Conservation (phyloP, 2,797 vertebrate species). For the Leptatherina wallacei region DNA sequence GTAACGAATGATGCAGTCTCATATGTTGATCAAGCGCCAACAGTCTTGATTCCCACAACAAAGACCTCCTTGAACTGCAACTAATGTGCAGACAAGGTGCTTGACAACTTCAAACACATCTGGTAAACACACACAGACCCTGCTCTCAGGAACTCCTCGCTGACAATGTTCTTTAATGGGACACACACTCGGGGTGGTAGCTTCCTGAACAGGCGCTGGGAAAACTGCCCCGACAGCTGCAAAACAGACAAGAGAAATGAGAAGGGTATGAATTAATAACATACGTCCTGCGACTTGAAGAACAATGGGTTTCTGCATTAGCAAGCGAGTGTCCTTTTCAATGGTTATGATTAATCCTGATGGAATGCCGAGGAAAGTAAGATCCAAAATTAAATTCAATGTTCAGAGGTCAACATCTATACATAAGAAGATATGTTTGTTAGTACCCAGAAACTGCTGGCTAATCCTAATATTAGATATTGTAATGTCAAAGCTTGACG, state of each 20-base stretch:
- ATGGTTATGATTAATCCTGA: neutral
- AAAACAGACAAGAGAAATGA: conserved; percentile 14
- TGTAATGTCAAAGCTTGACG: neutral
- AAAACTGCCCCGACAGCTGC: conserved; percentile 91
- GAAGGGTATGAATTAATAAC: neutral
- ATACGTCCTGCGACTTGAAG: neutral
- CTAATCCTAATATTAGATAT: neutral
- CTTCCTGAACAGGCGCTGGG: conserved; percentile 91
- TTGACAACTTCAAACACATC: neutral
- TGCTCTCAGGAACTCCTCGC: conserved; percentile 91
- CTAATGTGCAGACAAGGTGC: neutral
- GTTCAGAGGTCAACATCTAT: neutral
- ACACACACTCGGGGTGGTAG: conserved; percentile 92
- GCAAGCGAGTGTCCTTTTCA: neutral
- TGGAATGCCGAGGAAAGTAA: neutral
- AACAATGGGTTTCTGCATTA: neutral
- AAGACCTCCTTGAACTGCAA: neutral
- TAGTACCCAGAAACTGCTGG: neutral
- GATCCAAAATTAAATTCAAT: neutral
- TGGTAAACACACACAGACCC: conserved; percentile 76
- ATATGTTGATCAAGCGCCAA: neutral
- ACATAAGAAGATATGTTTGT: neutral
- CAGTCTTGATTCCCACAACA: neutral
- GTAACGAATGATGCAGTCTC: neutral
- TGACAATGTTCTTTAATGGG: conserved; percentile 93